These are phyloP conservation scores for Rattus norvegicus DNA, from an alignment of 2,113 vertebrate genomes.

Conservation along the genomic window GRCr8 NC_086028.1:21927501-21928000, in stretches of 20 bases:
- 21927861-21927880: no score
- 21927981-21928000: no score
- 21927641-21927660: slow-evolving; percentile 50
- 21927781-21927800: slow-evolving; percentile 27
- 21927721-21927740: neutral
- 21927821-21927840: neutral
- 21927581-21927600: neutral
- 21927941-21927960: no score
- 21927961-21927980: no score
- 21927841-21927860: neutral
- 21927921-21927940: no score
- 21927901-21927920: no score
- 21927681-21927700: neutral
- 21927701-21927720: slow-evolving; percentile 7
- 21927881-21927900: neutral
- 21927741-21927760: neutral
- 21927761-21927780: neutral
- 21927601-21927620: slow-evolving; percentile 52
- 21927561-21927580: neutral
- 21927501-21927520: slow-evolving; percentile 36
- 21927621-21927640: slow-evolving; percentile 67
- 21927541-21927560: neutral
- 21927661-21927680: slow-evolving; percentile 59
- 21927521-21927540: neutral
- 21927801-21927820: slow-evolving; percentile 14